These are phyloP conservation scores for Raja brachyura DNA, from an alignment of 2,113 vertebrate species.

Conservation along the genomic window DNA sequence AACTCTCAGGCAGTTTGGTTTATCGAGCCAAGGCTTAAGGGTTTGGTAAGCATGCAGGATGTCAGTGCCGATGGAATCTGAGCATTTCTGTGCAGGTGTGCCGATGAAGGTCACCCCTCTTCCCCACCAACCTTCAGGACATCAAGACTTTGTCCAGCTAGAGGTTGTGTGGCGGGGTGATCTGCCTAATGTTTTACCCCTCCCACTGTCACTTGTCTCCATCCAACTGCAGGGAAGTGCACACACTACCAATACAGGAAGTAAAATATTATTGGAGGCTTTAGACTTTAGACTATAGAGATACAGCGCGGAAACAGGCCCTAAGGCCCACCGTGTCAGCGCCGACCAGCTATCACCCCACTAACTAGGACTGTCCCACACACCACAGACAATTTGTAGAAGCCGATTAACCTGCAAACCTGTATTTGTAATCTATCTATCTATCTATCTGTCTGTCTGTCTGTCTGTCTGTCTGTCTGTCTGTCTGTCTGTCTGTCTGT, in stretches of 20 bases:
- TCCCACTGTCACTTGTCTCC: too few species aligned
- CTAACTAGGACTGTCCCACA: too few species aligned
- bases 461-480: too few species aligned
- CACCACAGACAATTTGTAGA: too few species aligned
- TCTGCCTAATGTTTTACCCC: background rate
- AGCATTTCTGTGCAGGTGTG: background rate
- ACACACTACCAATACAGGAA: background rate
- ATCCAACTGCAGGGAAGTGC: background rate
- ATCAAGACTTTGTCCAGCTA: background rate
- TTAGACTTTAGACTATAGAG: too few species aligned
- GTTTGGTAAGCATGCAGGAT: background rate
- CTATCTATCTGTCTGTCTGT: too few species aligned
- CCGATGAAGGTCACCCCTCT: background rate
- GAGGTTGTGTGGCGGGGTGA: background rate
- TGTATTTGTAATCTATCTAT: too few species aligned
- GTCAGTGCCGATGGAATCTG: background rate
- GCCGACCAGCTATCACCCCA: too few species aligned
- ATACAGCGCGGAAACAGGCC: too few species aligned
- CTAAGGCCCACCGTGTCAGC: too few species aligned
- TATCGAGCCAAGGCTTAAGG: background rate
- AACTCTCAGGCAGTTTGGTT: background rate
- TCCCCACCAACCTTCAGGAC: background rate
- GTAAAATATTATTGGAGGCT: background rate
- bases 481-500: too few species aligned
- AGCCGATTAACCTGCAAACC: too few species aligned